These are phyloP conservation scores for Cephalopholis sonnerati DNA, from an alignment of 2,113 vertebrate genomes.

Conservation along the genomic window DNA sequence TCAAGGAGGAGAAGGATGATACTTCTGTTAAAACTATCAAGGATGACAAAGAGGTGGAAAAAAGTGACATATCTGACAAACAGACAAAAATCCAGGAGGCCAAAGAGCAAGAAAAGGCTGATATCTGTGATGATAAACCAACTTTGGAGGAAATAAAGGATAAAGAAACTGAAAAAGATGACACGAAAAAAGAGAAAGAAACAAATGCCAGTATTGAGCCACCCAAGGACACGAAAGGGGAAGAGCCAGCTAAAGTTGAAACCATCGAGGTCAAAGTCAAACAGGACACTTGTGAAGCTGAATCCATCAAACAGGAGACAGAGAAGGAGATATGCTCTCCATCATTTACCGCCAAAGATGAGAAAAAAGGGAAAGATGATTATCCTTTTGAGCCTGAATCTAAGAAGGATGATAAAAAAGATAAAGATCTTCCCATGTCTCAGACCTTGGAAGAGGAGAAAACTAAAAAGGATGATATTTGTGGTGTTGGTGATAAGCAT, in stretches of 20 bases:
- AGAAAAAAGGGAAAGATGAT: constrained; percentile 34
- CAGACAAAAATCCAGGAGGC: constrained; percentile 7
- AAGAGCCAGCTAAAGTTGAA: constrained; percentile 38
- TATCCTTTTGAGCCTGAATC: constrained; percentile 28
- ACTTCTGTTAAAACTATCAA: constrained; percentile 16
- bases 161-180: constrained; percentile 35
- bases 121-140: constrained; percentile 37
- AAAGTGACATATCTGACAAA: constrained; percentile 30
- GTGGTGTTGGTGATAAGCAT: constrained; percentile 9
- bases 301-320: constrained; percentile 40
- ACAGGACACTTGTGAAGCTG: not conserved
- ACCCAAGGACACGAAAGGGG: constrained; percentile 5
- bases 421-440: not conserved
- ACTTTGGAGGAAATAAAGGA: constrained; percentile 24
- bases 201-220: not conserved
- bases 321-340: constrained; percentile 4
- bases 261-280: constrained; percentile 15
- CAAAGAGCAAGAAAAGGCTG: constrained; percentile 14
- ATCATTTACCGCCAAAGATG: constrained; percentile 34
- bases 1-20: constrained; percentile 41
- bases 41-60: constrained; percentile 36
- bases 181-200: constrained; percentile 42
- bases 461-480: constrained; percentile 42
- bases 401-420: constrained; percentile 45
- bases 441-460: constrained; percentile 25